A percentile compares a stretch with the other conserved stretches of the same genome.
These are phyloP conservation scores for Carposina sasakii DNA, from an alignment of 1,140 invertebrate species.

Conservation along the genomic window DNA sequence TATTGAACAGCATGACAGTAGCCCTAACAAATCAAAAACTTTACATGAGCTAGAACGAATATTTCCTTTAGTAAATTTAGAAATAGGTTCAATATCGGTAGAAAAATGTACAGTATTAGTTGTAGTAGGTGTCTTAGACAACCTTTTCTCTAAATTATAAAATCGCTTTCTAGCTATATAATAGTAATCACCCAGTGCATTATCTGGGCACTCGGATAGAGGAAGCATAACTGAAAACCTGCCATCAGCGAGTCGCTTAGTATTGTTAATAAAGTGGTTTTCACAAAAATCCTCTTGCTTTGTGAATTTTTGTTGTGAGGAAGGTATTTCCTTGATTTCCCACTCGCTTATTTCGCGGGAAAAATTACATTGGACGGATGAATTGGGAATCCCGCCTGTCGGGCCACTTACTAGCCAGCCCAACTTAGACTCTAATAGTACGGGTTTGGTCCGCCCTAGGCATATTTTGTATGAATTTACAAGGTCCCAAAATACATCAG, in stretches of 20 bases:
- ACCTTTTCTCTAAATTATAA: conserved; percentile 26
- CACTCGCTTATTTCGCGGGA: conserved; percentile 16
- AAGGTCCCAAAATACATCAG: background rate
- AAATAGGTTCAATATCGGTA: too few species aligned
- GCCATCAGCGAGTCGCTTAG: conserved; percentile 20
- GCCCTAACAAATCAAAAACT: too few species aligned
- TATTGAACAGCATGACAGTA: too few species aligned
- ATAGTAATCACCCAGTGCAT: conserved; percentile 34
- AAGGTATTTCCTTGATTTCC: conserved; percentile 18
- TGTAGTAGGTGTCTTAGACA: too few species aligned
- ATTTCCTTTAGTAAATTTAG: too few species aligned
- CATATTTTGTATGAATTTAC: background rate
- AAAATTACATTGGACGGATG: conserved; percentile 7
- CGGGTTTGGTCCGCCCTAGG: background rate
- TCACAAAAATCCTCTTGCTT: conserved; percentile 31
- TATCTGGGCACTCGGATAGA: conserved; percentile 24
- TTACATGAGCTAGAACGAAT: too few species aligned
- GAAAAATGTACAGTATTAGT: too few species aligned
- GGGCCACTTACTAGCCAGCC: background rate
- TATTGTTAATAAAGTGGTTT: conserved; percentile 28
- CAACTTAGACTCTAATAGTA: background rate
- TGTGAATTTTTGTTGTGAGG: conserved; percentile 11
- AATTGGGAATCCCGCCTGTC: background rate
- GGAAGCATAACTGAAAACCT: conserved; percentile 43
- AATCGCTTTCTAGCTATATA: conserved; percentile 34